Evolutionary conservation across 2,888 invertebrate species (phyloP), one percentile per base, ranked within the genome.

Genomic region (Phyto melanocephala): DNA sequence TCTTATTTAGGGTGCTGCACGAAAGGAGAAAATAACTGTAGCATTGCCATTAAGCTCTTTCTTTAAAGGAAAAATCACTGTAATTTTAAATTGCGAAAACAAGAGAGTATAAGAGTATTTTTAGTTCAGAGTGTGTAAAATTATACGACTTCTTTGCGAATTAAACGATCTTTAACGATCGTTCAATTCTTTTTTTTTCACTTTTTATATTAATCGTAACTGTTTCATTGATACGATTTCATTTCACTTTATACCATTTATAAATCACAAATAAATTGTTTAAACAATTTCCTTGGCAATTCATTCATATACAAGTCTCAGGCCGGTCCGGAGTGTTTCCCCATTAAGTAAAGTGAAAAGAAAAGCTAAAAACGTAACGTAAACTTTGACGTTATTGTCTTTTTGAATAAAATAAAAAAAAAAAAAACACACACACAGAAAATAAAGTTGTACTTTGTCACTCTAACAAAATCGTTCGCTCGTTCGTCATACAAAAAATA

Each of bases 251-350:
- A 71, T 60, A 56, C 37, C 45, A 63, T 42, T 45, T 54, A 54
- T 70, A 67, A 60, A 79, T 76, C 42, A 71, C 20, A 56, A 82
- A 82, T 82, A 82, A 76, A 82, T 82, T 75, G 67, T 82, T 82
- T 62, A 65, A 67, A 76, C 79, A 67, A 54, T 75, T 79, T 76
- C 65, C 33, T 37, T 47, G 65, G 75, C 65, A 70, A 63, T 67
- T 76, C 82, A 82, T 82, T 82, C 71, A 82, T 76, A 56, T 58
- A 37, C 45, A 68, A 79, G 75, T 65, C 54, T 54, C 62, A 79
- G 75, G 76, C 63, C 79, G 71, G 71, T 71, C 22, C 68, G 70
- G 72, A 58, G 79, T 76, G 65, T 24, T 68, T 70, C 24, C 45
- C 60, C 47, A 42, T 33, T 60, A n/a, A 56, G 24, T 17, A 42